Base-by-base conservation (phyloP, 2,113 vertebrate species). In the Hemibagrus wyckioides region DNA sequence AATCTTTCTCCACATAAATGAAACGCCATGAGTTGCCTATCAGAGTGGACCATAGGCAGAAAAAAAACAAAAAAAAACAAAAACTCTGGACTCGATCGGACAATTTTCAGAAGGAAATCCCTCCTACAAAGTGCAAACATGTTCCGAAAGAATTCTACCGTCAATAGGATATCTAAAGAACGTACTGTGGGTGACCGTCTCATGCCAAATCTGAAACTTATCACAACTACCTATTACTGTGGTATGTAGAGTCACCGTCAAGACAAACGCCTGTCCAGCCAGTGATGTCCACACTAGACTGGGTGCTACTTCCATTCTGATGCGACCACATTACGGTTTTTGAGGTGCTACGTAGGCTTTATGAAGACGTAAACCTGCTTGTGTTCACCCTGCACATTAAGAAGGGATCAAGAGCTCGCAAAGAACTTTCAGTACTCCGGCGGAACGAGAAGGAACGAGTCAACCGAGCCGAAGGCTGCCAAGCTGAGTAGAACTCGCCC, bases 401-500 rank as follows among this genome's bases (percentile, higher is more conserved):
- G 44, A 85, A 25, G 48, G 71, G 88, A 57, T 80, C 41, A 86
- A 84, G 36, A 56, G 61, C 33, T 61, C 77, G 82, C 73, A 59
- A n/a, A 83, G 67, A 89, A 80, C 61, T 54, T 56, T 71, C 44
- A 25, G 56, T n/a, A 97, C 97, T 97, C 96, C 94, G 95, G 92
- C 93, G 92, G 85, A 96, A 95, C 96, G 52, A 48, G 7, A n/a
- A n/a, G n/a, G n/a, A 95, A 93, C 8, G 67, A 0, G n/a, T 50
- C 90, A 81, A 85, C 30, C 57, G 61, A 85, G 71, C 94, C 94
- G 93, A 96, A 97, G 95, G 95, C 97, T 97, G 97, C 96, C 96
- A 96, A 95, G 97, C 95, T 90, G 93, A 96, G 95, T 93, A 94
- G 94, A 95, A 93, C 95, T 96, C 94, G 94, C 92, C 25, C 95